phyloP scores from a whole-genome alignment of 2,113 vertebrate species.

The Oreotragus oreotragus region DNA sequence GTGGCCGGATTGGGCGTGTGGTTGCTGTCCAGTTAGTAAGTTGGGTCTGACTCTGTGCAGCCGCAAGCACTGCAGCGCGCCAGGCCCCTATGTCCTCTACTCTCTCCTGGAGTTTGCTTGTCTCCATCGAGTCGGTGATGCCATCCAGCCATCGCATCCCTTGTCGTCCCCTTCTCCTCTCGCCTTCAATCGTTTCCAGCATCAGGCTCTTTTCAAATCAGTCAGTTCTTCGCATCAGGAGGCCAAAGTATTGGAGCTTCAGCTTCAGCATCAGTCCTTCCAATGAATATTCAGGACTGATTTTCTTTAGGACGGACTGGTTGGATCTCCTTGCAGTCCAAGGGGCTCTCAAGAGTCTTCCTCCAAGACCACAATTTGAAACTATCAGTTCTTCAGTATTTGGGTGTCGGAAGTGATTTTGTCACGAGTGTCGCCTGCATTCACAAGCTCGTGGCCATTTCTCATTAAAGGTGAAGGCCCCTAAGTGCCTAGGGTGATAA shows the following conservation, averaged over 20 bases:
- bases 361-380: fast-evolving
- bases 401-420: background rate
- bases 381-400: background rate
- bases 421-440: background rate
- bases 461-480: background rate
- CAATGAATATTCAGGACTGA: background rate
- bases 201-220: background rate
- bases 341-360: background rate
- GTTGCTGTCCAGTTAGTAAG: fast-evolving
- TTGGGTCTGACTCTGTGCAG: background rate
- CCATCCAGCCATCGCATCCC: background rate
- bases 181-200: background rate
- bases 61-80: fast-evolving
- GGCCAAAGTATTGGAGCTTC: background rate
- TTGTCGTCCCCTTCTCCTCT: background rate
- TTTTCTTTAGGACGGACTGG: background rate
- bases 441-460: background rate
- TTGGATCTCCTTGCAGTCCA: fast-evolving
- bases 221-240: background rate
- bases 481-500: background rate
- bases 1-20: fast-evolving
- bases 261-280: background rate
- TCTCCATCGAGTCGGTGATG: background rate
- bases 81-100: no score
- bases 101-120: background rate